Base-by-base conservation (phyloP, 2,797 vertebrate genomes). In the Salarias fasciatus region DNA sequence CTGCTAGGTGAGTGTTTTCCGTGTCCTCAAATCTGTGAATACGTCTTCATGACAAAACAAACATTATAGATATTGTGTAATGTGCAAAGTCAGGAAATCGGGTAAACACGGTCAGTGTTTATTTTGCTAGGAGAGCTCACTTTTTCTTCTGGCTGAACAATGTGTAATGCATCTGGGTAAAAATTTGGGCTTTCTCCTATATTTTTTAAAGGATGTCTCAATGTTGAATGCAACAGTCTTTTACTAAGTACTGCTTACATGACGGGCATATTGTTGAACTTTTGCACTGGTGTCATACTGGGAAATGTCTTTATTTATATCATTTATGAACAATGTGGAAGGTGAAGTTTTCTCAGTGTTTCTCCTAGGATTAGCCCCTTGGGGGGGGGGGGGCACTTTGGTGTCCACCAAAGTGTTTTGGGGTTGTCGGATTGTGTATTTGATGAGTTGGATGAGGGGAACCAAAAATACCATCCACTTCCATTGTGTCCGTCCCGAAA, bases 1-100 rank as follows among this genome's bases (percentile, higher is more conserved):
- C 89, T 83, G 75, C 59, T 89, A 88, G 91, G 87, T 82, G 76
- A 89, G 83, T 77, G 51, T 80, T 81, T 82, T 38, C 33, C 11
- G 67, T 80, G 67, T 77, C 14, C 5, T 11, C 10, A 35, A 63
- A 72, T 80, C 62, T 8, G 13, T 6, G 30, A 72, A 44, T 69
- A 59, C 64, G 69, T 85, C 69, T 75, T 77, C 72, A 67, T 66
- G 61, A 76, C 74, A 79, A 80, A 82, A 69, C 49, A 80, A 68
- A 72, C 43, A 63, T 59, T 48, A 58, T 38, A 56, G 56, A 68
- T 42, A 51, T 45, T 0, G 41, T 48, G 42, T 42, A 5, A 15
- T 49, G 48, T 72, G 60, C 60, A 60, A 63, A 75, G 57, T 73
- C 47, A 24, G 56, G 42, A 56, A 72, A 70, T 62, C 43, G 60